A percentile compares a stretch with the other conserved stretches of the same genome.
Evolutionary conservation across 2,113 vertebrate species (phyloP).

Genomic region (Mus spicilegus): DNA sequence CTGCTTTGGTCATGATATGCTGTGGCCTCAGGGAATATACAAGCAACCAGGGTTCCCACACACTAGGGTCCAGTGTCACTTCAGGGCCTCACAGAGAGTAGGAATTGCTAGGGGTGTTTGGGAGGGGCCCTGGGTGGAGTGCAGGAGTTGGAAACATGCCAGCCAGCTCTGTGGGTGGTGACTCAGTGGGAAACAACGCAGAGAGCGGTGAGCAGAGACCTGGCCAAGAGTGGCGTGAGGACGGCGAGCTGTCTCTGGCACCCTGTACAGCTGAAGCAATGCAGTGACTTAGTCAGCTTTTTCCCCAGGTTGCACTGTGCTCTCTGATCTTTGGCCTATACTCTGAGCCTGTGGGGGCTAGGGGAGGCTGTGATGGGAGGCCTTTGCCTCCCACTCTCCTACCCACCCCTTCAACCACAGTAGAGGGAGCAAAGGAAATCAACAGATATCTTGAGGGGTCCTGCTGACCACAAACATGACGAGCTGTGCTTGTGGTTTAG

Average conservation of each 20-base stretch:
- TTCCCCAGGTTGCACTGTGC: background rate
- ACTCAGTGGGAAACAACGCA: conserved; percentile 68
- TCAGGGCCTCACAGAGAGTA: background rate
- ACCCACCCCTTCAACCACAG: background rate
- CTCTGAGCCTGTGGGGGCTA: rapidly evolving
- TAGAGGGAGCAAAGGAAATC: conserved; percentile 29
- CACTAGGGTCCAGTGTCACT: background rate
- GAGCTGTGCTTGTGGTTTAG: conserved; percentile 69
- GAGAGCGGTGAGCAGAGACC: background rate
- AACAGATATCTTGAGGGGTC: conserved; percentile 57
- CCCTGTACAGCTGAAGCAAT: background rate
- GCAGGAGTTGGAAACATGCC: conserved; percentile 3
- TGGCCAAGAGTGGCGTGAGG: background rate
- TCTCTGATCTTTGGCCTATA: background rate
- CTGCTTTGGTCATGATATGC: background rate
- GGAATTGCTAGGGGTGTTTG: background rate
- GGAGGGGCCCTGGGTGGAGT: background rate
- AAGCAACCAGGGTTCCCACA: background rate
- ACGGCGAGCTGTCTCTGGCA: background rate
- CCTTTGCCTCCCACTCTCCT: background rate
- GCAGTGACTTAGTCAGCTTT: background rate
- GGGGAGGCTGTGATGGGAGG: rapidly evolving
- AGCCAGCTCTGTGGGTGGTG: conserved; percentile 50
- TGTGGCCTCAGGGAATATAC: background rate
- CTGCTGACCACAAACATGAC: conserved; percentile 65